phyloP scores from a whole-genome alignment of 2,113 vertebrate genomes.

The Notechis scutatus region DNA sequence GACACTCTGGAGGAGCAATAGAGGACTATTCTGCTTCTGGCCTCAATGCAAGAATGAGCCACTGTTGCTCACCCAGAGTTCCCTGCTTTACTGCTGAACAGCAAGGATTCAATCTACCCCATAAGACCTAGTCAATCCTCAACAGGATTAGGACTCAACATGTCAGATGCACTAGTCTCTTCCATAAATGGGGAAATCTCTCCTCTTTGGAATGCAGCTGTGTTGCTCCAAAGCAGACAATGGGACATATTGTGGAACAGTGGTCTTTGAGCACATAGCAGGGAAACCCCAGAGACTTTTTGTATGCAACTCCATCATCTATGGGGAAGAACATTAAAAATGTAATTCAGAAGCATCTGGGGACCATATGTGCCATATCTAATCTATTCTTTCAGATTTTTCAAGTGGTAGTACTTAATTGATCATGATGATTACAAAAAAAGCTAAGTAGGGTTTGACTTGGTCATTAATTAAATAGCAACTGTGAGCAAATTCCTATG shows the following conservation, averaged over 20 bases:
- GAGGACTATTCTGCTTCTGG: neutral
- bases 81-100: neutral
- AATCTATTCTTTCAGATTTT: neutral
- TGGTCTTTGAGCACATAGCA: neutral
- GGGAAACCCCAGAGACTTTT: neutral
- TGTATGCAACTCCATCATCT: neutral
- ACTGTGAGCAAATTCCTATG: neutral
- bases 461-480: neutral
- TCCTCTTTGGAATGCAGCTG: neutral
- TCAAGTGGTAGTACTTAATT: neutral
- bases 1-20: neutral
- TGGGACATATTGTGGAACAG: neutral
- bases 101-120: neutral
- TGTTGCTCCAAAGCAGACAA: neutral
- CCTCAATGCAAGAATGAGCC: neutral
- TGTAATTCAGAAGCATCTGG: neutral
- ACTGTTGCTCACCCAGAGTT: neutral
- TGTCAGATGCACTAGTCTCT: neutral
- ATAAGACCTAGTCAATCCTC: neutral
- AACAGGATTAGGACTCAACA: neutral
- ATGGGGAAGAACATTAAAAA: neutral
- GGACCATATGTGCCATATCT: neutral
- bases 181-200: neutral
- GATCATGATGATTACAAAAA: neutral
- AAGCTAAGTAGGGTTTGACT: neutral